Conservation (phyloP, 2,888 invertebrate species). For the Patella depressa region DNA sequence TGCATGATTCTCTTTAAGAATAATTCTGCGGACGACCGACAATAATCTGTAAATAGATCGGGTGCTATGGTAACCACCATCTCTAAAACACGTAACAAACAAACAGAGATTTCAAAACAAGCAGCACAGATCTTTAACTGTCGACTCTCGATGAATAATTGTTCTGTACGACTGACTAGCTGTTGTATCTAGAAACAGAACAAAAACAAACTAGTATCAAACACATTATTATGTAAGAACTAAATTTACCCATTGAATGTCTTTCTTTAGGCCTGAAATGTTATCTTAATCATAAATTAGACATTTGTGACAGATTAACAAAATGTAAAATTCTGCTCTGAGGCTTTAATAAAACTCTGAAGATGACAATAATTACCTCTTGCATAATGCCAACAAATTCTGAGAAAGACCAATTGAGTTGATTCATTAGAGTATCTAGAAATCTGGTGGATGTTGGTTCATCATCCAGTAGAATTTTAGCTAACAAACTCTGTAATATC, state of each 20-base stretch:
- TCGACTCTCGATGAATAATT: conserved; percentile 80
- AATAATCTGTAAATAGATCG: conserved; percentile 78
- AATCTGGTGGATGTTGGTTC: conserved; percentile 79
- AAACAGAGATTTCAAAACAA: conserved; percentile 86
- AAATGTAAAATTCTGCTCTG: too few species aligned
- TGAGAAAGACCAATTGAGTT: conserved; percentile 90
- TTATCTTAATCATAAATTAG: too few species aligned
- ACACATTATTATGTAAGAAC: too few species aligned
- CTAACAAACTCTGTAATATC: conserved; percentile 79
- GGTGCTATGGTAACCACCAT: conserved; percentile 81
- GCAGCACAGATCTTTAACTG: conserved; percentile 87
- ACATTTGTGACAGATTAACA: too few species aligned
- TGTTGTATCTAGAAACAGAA: conserved; percentile 76
- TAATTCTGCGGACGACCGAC: conserved; percentile 80
- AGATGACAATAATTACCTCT: conserved; percentile 72
- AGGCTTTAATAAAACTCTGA: too few species aligned
- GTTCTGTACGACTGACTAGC: conserved; percentile 75
- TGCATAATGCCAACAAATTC: conserved; percentile 89
- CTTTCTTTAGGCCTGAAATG: too few species aligned
- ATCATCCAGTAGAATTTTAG: conserved; percentile 77
- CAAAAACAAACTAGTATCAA: neutral
- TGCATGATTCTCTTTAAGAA: conserved; percentile 81
- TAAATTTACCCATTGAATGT: too few species aligned
- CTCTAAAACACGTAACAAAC: conserved; percentile 83
- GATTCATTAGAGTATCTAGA: conserved; percentile 84